Conservation (phyloP, 2,888 invertebrate species). For the Cephus nigrinus region DNA sequence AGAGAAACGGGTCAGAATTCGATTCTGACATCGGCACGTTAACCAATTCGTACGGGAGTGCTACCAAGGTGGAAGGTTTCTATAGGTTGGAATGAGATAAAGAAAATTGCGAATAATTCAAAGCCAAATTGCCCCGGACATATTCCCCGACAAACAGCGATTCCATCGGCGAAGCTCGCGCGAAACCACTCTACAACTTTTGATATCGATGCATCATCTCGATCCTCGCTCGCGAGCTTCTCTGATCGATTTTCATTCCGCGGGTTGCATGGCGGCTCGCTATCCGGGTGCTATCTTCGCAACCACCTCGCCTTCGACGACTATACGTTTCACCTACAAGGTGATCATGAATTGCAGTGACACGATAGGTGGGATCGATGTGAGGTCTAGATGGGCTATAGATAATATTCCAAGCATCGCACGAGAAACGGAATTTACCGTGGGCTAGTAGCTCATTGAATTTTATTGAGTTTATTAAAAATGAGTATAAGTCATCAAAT, state of each 20-base stretch:
- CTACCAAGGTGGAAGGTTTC: not conserved
- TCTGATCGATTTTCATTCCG: constrained; percentile 65
- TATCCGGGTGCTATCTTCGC: constrained; percentile 57
- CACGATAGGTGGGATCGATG: constrained; percentile 6
- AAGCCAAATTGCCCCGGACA: constrained; percentile 59
- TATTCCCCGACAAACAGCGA: constrained; percentile 48
- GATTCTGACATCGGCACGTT: not conserved
- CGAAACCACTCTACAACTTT: constrained; percentile 63
- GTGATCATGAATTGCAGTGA: constrained; percentile 41
- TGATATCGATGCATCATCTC: constrained; percentile 66
- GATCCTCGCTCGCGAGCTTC: constrained; percentile 54
- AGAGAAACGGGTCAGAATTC: not conserved
- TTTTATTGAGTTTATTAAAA: not conserved
- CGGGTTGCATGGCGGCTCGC: constrained; percentile 56
- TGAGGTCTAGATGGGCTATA: not conserved
- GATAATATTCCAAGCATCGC: constrained; percentile 5
- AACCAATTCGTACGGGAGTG: not conserved
- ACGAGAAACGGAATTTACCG: not conserved
- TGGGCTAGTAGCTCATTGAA: not conserved
- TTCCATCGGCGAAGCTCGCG: constrained; percentile 49
- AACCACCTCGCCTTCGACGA: constrained; percentile 49
- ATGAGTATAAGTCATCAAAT: not conserved
- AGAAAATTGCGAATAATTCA: constrained; percentile 63
- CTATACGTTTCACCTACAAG: constrained; percentile 38
- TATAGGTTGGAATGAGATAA: constrained; percentile 41